phyloP scores from a whole-genome alignment of 2,113 vertebrate species.

The Mus musculus region GRCm39 chr2:166131501-166132000 shows the following conservation, averaged over 20 bases:
- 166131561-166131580: too few relatives aligned
- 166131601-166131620: too few relatives aligned
- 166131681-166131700: not conserved
- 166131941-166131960: not conserved
- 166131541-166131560: not conserved
- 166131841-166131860: not conserved
- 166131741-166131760: not conserved
- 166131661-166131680: rapidly evolving
- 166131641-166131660: not conserved
- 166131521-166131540: not conserved
- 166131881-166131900: not conserved
- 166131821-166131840: not conserved
- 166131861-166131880: not conserved
- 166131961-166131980: rapidly evolving
- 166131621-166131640: not conserved
- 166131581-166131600: not conserved
- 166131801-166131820: too few relatives aligned
- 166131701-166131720: not conserved
- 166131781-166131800: not conserved
- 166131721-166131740: not conserved
- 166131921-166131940: not conserved
- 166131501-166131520: not conserved
- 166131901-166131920: not conserved
- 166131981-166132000: not conserved
- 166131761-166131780: not conserved